These are phyloP conservation scores for Anthophora plumipes DNA, from an alignment of 2,888 invertebrate species.

Conservation along the genomic window DNA sequence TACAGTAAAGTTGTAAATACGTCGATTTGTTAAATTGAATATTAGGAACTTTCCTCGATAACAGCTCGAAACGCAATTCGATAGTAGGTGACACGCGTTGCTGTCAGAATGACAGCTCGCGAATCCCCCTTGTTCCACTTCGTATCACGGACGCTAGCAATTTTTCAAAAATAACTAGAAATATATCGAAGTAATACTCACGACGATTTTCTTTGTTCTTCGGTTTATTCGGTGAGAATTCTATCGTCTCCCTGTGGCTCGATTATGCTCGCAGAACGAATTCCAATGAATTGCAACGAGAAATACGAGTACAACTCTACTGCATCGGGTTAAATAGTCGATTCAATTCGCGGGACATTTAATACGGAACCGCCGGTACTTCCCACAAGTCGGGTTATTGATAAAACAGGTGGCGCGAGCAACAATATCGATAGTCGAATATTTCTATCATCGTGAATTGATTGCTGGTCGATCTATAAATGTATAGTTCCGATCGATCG, in stretches of 20 bases:
- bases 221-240: not conserved
- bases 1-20: not conserved
- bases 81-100: not conserved
- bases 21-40: not conserved
- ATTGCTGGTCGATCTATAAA: constrained; percentile 6
- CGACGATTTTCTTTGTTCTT: not conserved
- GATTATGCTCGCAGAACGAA: not conserved
- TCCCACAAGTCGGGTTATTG: not conserved
- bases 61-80: not conserved
- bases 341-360: not conserved
- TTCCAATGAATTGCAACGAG: not conserved
- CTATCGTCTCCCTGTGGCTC: not conserved
- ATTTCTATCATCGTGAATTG: constrained; percentile 10
- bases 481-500: not conserved
- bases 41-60: not conserved
- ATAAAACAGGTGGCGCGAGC: not conserved
- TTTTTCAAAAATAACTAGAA: too few species aligned
- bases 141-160: not conserved
- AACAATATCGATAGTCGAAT: constrained; percentile 1
- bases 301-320: not conserved
- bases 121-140: not conserved
- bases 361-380: not conserved
- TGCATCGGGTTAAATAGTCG: not conserved
- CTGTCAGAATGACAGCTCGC: not conserved
- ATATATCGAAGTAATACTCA: constrained; percentile 4